A percentile compares a stretch with the other conserved stretches of the same genome.
Evolutionary conservation across 2,888 invertebrate species (phyloP).

Genomic region (Paralinhomoeus sp.): DNA sequence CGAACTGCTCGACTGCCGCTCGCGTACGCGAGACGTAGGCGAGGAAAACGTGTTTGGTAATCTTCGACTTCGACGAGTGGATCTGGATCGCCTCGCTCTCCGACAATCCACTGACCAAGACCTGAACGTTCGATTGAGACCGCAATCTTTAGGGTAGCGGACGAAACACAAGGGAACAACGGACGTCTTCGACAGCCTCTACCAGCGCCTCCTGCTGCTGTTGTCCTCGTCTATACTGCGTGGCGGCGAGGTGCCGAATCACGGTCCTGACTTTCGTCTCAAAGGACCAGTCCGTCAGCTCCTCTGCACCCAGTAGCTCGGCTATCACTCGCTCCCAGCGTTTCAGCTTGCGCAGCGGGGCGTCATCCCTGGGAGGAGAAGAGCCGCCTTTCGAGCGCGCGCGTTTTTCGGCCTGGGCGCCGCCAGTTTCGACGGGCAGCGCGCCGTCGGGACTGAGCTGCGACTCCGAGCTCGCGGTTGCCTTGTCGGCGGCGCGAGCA

Average conservation of each 20-base stretch:
- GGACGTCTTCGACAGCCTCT: slow-evolving; percentile 2
- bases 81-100: not conserved
- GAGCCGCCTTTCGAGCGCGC: too few relatives aligned
- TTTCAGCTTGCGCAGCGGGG: not conserved
- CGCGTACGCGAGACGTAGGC: not conserved
- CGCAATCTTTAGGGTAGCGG: too few relatives aligned
- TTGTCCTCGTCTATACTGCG: not conserved
- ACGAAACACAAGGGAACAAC: not conserved
- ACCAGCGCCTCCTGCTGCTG: not conserved
- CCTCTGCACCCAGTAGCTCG: not conserved
- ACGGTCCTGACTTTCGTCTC: not conserved
- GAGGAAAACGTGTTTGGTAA: slow-evolving; percentile 1
- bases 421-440: too few relatives aligned
- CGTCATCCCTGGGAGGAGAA: not conserved
- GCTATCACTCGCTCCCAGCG: not conserved
- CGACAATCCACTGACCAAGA: slow-evolving; percentile 2
- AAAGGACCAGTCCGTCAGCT: not conserved
- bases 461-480: too few relatives aligned
- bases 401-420: too few relatives aligned
- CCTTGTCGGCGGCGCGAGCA: too few relatives aligned
- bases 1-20: not conserved
- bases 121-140: too few relatives aligned
- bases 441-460: too few relatives aligned
- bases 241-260: not conserved
- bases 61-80: not conserved